Conservation (phyloP, 1,140 invertebrate species). For the Caenorhabditis latens region DNA sequence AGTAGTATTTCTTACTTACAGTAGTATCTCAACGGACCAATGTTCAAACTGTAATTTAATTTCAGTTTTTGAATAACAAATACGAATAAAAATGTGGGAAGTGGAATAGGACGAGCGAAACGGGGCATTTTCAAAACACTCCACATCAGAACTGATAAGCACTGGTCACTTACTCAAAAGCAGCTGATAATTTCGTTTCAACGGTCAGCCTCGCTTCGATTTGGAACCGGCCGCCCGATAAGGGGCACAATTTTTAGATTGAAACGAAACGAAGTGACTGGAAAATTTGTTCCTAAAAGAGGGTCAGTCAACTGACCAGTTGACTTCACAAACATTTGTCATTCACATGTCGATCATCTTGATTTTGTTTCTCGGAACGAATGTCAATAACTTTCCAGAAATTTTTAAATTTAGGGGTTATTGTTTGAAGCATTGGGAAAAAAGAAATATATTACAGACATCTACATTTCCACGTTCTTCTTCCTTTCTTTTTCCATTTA, state of each 20-base stretch:
- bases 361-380: neutral
- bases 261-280: neutral
- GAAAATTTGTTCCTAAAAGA: neutral
- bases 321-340: neutral
- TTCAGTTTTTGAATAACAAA: neutral
- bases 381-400: neutral
- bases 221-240: conserved; percentile 32
- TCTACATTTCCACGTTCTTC: neutral
- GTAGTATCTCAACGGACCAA: too few species aligned
- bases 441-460: neutral
- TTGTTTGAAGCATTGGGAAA: neutral
- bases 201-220: conserved; percentile 1
- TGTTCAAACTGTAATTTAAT: too few species aligned
- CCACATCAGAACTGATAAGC: conserved; percentile 31
- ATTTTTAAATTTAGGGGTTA: too few species aligned
- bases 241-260: neutral
- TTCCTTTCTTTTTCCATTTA: too few species aligned
- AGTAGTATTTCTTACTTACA: neutral
- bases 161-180: conserved; percentile 49
- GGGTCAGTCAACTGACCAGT: conserved; percentile 29
- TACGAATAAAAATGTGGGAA: neutral
- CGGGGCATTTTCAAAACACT: conserved; percentile 36
- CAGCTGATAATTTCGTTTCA: conserved; percentile 34
- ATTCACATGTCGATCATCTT: neutral
- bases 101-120: conserved; percentile 18